These are phyloP conservation scores for Drosophila truncata DNA, from an alignment of 1,140 invertebrate species.

Conservation along the genomic window DNA sequence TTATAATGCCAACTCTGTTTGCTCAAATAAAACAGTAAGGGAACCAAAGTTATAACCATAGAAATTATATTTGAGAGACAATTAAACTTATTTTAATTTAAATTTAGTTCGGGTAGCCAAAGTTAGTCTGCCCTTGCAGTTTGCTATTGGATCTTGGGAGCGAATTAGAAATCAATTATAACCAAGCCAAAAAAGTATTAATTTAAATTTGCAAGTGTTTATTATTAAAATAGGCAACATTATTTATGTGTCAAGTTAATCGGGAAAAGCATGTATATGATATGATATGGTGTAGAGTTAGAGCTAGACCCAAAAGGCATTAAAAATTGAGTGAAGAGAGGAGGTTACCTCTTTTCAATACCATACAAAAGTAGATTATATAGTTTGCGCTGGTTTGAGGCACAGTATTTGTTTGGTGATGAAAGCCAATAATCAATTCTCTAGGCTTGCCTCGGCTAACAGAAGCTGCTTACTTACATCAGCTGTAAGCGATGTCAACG, in stretches of 20 bases:
- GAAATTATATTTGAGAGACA: neutral
- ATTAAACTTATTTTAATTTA: neutral
- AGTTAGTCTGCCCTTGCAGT: neutral
- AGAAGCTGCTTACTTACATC: neutral
- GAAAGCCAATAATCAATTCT: slow-evolving; percentile 63
- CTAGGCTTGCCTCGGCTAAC: slow-evolving; percentile 29
- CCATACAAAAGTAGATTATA: neutral
- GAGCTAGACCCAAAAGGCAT: neutral
- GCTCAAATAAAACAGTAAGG: slow-evolving; percentile 1
- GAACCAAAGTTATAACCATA: neutral
- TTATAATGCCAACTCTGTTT: slow-evolving; percentile 35
- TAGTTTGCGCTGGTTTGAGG: neutral
- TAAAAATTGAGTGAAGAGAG: neutral
- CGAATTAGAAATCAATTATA: neutral
- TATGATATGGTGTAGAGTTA: neutral
- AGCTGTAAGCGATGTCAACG: slow-evolving; percentile 25
- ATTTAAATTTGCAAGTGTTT: neutral
- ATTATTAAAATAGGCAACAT: no score
- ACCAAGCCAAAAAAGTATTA: no score
- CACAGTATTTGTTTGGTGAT: slow-evolving; percentile 9
- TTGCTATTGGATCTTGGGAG: neutral
- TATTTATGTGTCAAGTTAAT: no score
- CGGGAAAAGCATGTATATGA: no score
- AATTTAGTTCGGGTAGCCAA: neutral
- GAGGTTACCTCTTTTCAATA: neutral